phyloP scores from a whole-genome alignment of 1,140 invertebrate species.

The Pemphigus obesinymphae region DNA sequence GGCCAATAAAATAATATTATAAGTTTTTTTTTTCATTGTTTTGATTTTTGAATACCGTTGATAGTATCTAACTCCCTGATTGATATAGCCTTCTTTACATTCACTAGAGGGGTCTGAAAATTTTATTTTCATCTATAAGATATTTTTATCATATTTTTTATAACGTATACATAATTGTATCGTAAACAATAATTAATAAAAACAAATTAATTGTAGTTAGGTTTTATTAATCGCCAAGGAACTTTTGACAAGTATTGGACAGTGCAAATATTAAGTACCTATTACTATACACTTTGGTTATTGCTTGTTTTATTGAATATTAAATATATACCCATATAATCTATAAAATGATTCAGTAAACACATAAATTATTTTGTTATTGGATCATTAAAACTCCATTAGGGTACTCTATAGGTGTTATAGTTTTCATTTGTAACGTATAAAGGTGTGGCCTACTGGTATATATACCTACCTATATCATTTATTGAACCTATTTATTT shows the following conservation, averaged over 20 bases:
- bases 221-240: constrained; percentile 30
- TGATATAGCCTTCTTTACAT: constrained; percentile 39
- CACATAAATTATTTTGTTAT: neutral
- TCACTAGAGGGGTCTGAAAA: neutral
- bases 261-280: neutral
- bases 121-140: neutral
- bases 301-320: neutral
- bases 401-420: neutral
- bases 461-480: no score
- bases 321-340: neutral
- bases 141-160: neutral
- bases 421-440: neutral
- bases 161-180: no score
- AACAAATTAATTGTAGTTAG: constrained; percentile 4
- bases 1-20: constrained; percentile 8
- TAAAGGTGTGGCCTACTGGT: no score
- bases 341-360: neutral
- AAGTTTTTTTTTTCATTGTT: constrained; percentile 19
- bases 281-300: neutral
- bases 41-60: neutral
- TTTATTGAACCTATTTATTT: no score
- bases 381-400: neutral
- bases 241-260: neutral
- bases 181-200: neutral
- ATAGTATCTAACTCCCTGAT: constrained; percentile 32